Evolutionary conservation across 92 coral and sea anemone genomes (phyloP).

Genomic region (Parazoanthus swiftii): DNA sequence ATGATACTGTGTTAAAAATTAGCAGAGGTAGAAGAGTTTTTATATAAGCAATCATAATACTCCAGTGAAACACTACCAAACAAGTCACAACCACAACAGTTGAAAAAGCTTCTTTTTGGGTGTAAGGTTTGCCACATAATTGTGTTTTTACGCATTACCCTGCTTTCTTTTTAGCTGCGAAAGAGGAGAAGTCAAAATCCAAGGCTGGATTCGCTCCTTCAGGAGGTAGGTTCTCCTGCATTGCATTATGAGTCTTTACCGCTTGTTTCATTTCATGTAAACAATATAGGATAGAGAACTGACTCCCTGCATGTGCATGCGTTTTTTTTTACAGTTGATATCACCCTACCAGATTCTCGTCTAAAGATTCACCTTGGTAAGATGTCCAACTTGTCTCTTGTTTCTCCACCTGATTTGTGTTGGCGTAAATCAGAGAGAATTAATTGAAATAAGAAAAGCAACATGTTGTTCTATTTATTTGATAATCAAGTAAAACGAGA

Average conservation of each 20-base stretch:
- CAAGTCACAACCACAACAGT: too few species aligned
- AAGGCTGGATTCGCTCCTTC: not conserved
- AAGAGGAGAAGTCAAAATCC: not conserved
- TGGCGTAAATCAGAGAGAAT: not conserved
- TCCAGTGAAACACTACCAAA: too few species aligned
- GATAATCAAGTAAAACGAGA: too few species aligned
- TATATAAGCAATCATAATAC: too few species aligned
- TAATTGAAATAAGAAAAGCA: not conserved
- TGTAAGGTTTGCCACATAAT: too few species aligned
- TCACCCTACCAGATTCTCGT: constrained; percentile 1
- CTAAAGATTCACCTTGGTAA: constrained; percentile 28
- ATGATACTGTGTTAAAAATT: too few species aligned
- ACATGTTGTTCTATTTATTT: too few species aligned
- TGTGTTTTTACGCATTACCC: too few species aligned
- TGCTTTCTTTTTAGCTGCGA: not conserved
- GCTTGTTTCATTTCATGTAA: not conserved
- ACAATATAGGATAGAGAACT: not conserved
- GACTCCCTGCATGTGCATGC: not conserved
- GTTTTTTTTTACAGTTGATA: constrained; percentile 19
- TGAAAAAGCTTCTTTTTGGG: too few species aligned
- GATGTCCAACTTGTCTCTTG: not conserved
- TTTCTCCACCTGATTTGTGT: not conserved
- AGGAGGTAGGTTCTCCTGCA: not conserved
- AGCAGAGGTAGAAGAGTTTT: too few species aligned
- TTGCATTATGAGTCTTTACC: not conserved